Evolutionary conservation across 1,140 invertebrate genomes (phyloP).

Genomic region (Drosophila watanabei): DNA sequence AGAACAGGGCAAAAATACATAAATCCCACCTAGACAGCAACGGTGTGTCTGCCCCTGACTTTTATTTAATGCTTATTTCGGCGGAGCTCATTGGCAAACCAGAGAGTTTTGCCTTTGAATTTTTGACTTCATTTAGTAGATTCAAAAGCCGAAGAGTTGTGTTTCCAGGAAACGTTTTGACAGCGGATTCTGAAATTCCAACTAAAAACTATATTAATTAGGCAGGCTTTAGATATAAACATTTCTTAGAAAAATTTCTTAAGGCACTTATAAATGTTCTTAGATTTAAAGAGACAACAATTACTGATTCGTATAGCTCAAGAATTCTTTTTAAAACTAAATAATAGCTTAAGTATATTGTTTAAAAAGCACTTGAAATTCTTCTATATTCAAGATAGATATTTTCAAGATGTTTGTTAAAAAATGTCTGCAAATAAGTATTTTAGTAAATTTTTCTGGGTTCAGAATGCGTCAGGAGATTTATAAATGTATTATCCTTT

Average conservation of each 20-base stretch:
- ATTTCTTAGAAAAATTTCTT: neutral
- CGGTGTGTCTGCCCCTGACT: conserved; percentile 46
- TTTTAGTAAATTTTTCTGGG: neutral
- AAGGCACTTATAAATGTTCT: neutral
- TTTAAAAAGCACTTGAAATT: neutral
- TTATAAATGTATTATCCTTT: no score
- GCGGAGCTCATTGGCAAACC: conserved; percentile 10
- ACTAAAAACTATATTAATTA: neutral
- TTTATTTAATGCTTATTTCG: conserved; percentile 74
- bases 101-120: neutral
- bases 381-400: no score
- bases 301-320: neutral
- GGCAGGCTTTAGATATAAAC: neutral
- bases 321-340: neutral
- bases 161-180: neutral
- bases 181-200: neutral
- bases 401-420: neutral
- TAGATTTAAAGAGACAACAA: neutral
- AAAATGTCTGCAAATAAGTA: neutral
- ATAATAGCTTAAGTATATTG: neutral
- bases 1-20: conserved; percentile 38
- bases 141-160: neutral
- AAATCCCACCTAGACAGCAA: conserved; percentile 53
- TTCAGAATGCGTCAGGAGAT: no score
- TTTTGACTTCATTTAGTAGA: neutral